Percentiles rank a stretch among this genome's conserved stretches.
Evolutionary conservation across 2,113 vertebrate species (phyloP).

Genomic region (Theropithecus gelada): DNA sequence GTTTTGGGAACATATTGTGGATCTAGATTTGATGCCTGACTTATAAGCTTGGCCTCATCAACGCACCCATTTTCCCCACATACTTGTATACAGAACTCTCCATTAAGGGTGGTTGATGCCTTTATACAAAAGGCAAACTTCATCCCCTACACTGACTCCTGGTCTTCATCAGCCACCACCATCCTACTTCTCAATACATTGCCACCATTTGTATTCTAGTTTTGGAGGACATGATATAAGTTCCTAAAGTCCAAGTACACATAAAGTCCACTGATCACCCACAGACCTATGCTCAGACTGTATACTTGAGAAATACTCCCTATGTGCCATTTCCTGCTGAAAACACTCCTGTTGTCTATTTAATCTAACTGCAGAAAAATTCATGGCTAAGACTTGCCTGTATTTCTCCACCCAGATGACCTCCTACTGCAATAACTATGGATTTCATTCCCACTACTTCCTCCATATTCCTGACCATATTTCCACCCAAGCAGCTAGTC

Average conservation of each 20-base stretch:
- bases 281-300: not conserved
- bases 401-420: not conserved
- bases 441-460: not conserved
- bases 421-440: not conserved
- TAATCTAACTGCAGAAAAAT: not conserved
- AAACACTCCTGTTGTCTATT: not conserved
- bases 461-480: not conserved
- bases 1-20: not conserved
- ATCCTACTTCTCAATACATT: not conserved
- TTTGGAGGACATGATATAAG: not conserved
- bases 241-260: not conserved
- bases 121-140: not conserved
- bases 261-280: not conserved
- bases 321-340: not conserved
- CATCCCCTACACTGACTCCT: not conserved
- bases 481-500: not conserved
- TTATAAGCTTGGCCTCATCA: not conserved
- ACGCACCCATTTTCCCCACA: not conserved
- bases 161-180: not conserved
- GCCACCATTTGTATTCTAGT: not conserved
- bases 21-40: not conserved
- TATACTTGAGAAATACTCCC: not conserved
- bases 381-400: not conserved
- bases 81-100: not conserved
- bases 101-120: not conserved